Base-by-base conservation (phyloP, 2,797 vertebrate species). In the Tenualosa ilisha region DNA sequence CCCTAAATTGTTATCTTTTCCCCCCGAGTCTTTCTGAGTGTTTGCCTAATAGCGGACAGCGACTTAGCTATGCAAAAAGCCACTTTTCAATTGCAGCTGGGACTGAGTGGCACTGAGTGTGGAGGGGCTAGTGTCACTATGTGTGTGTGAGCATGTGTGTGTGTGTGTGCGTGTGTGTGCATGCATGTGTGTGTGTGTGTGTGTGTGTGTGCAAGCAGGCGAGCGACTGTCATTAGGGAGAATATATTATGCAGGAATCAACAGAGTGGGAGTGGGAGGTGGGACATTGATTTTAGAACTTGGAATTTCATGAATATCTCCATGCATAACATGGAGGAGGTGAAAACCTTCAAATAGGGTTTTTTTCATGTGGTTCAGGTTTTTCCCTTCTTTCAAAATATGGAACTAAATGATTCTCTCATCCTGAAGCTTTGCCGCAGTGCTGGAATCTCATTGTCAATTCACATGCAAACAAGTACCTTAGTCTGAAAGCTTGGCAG, bases 261-360 rank as follows among this genome's bases (percentile, higher is more conserved):
- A 86, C 88, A 88, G 49, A 81, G 75, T 63, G 72, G 72, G 53
- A 65, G 72, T 43, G 40, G 68, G 68, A 50, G 46, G 43, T 51
- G 31, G 53, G 20, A 49, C 49, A 72, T 81, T 65, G 56, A 82
- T 88, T 89, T 87, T 85, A 26, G 54, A 54, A 65, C n/a, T 59
- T 50, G 56, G 84, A 82, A 87, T 88, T 86, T 83, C 82, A 89
- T 90, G 89, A 88, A 90, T 89, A 90, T 88, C 87, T 90, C 83
- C 84, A 90, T 90, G 85, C 49, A 86, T 82, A 90, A 88, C 84
- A 84, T 82, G 46, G 7, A 2, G 40, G 72, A 26, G 2, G 81
- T 79, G 37, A 83, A 87, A 83, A 83, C 51, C 83, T 87, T 24
- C 40, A 65, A 84, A 86, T 83, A 85, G 85, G 54, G 0, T 79